Evolutionary conservation across 1,140 invertebrate genomes (phyloP), one percentile per base, ranked within the genome.

Genomic region (Pseudomyrmex dendroicus): DNA sequence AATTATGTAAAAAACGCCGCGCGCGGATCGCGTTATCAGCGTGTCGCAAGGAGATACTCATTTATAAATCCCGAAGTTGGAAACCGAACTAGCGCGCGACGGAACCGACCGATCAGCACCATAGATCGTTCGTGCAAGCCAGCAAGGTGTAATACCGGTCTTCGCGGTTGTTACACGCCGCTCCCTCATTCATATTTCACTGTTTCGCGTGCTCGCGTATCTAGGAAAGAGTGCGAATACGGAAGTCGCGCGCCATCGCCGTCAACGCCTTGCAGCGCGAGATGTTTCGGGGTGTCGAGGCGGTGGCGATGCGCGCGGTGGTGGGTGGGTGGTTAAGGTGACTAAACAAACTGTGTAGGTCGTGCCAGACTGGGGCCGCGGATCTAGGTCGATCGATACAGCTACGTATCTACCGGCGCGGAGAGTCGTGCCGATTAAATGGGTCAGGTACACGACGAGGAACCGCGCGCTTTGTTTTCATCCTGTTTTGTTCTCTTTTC

Each of bases 351-450:
- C 89, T 88, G 92, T 88, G 92, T 93, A 90, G 92, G 92, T 93
- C 92, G 93, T 93, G 93, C 91, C 91, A 91, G 91, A 90, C 92
- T 90, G 90, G 91, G 87, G 90, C 74, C 84, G 84, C 87, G 91
- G 91, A 94, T 94, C 91, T 93, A 90, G 94, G 94, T 91, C 94
- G 92, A 94, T 94, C 94, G 94, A 94, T 94, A 91, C 90, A 94
- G 94, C 94, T 92, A 91, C 90, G 90, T 92, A 91, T 86, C 86
- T 88, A 90, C 85, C 90, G 89, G 90, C 87, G 85, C 85, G 86
- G 85, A 89, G 83, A 89, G 83, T 83, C 85, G 83, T 78, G 77
- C 66, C 76, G 78, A 17, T 78, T 82, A 93, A 93, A 92, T 93
- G 88, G 92, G 93, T 93, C 92, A 93, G 92, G 91, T 93, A 93